A percentile compares a stretch with the other conserved stretches of the same genome.
Evolutionary conservation across 2,113 vertebrate genomes (phyloP).

Genomic region (Psophia crepitans): DNA sequence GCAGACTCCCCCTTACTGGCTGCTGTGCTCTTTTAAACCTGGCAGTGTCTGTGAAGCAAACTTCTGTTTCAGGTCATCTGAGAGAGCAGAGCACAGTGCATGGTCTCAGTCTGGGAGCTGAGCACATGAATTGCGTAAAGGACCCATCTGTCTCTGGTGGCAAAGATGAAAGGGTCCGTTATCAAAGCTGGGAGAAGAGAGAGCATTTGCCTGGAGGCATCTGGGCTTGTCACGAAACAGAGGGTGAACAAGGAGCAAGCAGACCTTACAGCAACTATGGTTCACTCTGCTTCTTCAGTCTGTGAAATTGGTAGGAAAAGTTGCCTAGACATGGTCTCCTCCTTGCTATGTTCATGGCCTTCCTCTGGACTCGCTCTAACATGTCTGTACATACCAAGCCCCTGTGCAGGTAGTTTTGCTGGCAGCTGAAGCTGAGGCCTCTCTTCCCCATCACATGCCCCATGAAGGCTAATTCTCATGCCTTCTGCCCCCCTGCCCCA

Average conservation of each 20-base stretch:
- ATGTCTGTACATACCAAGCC: neutral
- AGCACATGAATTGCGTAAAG: neutral
- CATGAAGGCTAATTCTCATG: neutral
- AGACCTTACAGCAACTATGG: neutral
- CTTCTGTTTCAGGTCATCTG: neutral
- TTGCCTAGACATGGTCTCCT: neutral
- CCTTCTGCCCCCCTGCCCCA: neutral
- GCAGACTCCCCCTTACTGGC: neutral
- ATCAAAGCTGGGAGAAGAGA: slow-evolving; percentile 14
- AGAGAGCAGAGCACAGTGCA: neutral
- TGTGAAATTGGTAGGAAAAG: neutral
- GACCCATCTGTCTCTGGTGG: slow-evolving; percentile 2
- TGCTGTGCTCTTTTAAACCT: neutral
- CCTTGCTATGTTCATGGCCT: neutral
- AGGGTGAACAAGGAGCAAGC: neutral
- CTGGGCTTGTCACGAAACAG: neutral
- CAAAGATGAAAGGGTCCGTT: neutral
- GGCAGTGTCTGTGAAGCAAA: neutral
- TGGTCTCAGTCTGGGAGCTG: neutral
- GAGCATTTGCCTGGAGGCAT: neutral
- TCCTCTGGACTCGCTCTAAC: too few species aligned
- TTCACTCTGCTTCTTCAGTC: neutral
- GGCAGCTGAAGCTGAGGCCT: neutral
- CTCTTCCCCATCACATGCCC: neutral
- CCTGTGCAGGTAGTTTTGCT: neutral